Conservation (phyloP, 2,888 invertebrate species). For the Desoria tigrina region DNA sequence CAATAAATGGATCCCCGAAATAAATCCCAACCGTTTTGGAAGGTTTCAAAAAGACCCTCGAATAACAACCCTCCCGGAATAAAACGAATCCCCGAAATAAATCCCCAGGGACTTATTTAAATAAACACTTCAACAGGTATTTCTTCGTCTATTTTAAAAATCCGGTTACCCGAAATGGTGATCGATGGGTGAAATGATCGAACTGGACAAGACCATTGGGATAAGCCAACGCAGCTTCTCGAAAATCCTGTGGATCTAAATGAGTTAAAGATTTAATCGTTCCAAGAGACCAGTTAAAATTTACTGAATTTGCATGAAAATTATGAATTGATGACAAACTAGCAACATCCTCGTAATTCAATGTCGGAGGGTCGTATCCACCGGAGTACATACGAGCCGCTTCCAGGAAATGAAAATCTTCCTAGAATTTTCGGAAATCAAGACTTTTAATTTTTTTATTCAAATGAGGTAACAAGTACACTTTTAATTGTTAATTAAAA, state of each 20-base stretch:
- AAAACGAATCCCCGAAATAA: no score
- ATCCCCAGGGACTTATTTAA: no score
- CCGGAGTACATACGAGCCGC: slow-evolving; percentile 46
- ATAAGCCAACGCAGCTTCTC: slow-evolving; percentile 26
- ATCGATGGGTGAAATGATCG: slow-evolving; percentile 36
- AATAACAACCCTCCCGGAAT: no score
- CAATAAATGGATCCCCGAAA: no score
- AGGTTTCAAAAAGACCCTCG: no score
- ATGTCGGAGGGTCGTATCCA: slow-evolving; percentile 42
- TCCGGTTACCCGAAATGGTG: slow-evolving; percentile 5
- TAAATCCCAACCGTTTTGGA: no score
- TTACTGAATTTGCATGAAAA: not conserved
- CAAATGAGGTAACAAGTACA: not conserved
- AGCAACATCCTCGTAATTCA: slow-evolving; percentile 39
- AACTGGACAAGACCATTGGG: slow-evolving; percentile 47
- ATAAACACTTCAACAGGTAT: no score
- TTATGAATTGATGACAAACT: no score
- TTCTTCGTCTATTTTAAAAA: no score
- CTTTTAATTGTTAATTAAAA: slow-evolving; percentile 13
- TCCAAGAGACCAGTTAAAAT: not conserved
- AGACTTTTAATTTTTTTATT: not conserved
- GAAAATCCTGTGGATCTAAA: slow-evolving; percentile 23
- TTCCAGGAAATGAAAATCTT: slow-evolving; percentile 44
- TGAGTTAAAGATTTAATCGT: slow-evolving; percentile 2
- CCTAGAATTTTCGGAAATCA: not conserved